A percentile compares a stretch with the other conserved stretches of the same genome.
phyloP scores from a whole-genome alignment of 2,113 vertebrate genomes.

The Grallaria varia region DNA sequence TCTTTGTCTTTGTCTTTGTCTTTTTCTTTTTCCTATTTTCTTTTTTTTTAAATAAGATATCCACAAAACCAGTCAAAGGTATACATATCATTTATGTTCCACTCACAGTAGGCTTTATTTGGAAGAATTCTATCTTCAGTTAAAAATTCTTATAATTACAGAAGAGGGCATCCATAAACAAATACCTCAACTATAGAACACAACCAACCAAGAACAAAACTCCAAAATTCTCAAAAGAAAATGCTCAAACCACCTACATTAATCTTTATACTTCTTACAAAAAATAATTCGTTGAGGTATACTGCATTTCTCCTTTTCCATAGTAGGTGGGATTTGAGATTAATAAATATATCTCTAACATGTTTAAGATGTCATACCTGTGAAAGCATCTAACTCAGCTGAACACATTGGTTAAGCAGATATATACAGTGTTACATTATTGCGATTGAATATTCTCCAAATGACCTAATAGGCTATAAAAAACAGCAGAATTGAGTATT shows the following conservation, averaged over 20 bases:
- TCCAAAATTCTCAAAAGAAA: fast-evolving
- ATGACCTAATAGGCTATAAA: neutral
- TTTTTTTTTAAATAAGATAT: neutral
- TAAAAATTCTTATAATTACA: neutral
- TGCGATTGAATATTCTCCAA: neutral
- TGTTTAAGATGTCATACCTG: neutral
- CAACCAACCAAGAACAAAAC: neutral
- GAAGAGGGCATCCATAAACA: neutral
- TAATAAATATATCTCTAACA: neutral
- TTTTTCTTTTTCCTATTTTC: neutral
- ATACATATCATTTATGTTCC: neutral
- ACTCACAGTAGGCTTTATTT: neutral
- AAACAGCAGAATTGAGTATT: neutral
- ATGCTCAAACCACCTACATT: neutral
- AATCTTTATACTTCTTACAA: neutral
- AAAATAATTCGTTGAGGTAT: neutral
- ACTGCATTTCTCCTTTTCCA: neutral
- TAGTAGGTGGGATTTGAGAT: neutral
- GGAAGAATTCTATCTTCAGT: neutral
- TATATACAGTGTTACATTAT: neutral
- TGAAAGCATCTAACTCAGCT: neutral
- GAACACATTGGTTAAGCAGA: neutral
- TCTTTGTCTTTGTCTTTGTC: fast-evolving
- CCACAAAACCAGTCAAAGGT: neutral
- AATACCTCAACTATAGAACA: neutral